These are phyloP conservation scores for Euspilapteryx auroguttella DNA, from an alignment of 2,888 invertebrate species.

Conservation along the genomic window DNA sequence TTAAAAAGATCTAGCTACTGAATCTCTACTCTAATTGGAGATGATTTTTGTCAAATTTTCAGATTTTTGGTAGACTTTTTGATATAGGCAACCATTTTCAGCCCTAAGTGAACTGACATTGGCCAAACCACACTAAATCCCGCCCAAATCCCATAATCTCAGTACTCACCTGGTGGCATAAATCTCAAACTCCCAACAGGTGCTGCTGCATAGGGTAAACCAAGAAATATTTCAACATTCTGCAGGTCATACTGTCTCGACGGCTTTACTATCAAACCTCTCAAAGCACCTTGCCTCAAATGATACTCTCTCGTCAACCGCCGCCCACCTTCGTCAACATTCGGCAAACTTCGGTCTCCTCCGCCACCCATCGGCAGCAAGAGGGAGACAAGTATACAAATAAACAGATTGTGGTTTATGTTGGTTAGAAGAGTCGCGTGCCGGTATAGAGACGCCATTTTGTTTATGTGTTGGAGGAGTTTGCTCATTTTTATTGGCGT, in stretches of 20 bases:
- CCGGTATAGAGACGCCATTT: constrained; percentile 40
- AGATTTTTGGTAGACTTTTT: no score
- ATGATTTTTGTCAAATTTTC: no score
- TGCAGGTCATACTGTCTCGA: constrained; percentile 64
- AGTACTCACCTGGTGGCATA: constrained; percentile 74
- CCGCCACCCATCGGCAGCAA: constrained; percentile 41
- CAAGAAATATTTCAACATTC: constrained; percentile 73
- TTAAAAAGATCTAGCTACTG: no score
- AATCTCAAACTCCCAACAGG: constrained; percentile 76
- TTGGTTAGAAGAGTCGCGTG: constrained; percentile 32
- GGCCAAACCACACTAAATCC: no score
- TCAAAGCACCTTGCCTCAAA: constrained; percentile 68
- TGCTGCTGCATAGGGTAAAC: constrained; percentile 81
- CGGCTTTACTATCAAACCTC: constrained; percentile 69
- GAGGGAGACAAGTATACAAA: constrained; percentile 49
- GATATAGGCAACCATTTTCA: no score
- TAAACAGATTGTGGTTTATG: constrained; percentile 52
- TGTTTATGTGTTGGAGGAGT: constrained; percentile 33
- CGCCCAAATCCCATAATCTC: neutral
- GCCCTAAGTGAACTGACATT: no score
- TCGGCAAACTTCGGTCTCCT: constrained; percentile 29
- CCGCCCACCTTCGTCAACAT: constrained; percentile 31
- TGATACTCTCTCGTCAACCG: constrained; percentile 63
- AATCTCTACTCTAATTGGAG: no score
- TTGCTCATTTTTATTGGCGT: constrained; percentile 7